Evolutionary conservation across 2,797 vertebrate species (phyloP).

Genomic region (Cirrhinus mrigala): DNA sequence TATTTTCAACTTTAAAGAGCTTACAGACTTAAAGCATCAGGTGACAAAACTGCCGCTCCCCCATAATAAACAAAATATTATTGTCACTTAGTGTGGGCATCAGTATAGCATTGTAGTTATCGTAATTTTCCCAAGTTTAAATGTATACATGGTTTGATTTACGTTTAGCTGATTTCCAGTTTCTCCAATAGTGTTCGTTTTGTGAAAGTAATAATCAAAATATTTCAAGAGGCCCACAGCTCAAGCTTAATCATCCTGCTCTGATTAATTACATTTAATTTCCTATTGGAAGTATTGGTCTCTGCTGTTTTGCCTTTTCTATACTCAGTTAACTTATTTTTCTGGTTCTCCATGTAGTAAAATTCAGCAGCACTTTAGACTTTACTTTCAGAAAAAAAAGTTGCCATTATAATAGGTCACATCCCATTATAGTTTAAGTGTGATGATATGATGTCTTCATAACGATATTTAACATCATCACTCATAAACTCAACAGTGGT

Average conservation of each 20-base stretch:
- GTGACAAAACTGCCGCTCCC: not conserved
- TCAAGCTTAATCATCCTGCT: constrained; percentile 36
- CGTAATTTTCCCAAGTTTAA: not conserved
- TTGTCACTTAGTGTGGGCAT: not conserved
- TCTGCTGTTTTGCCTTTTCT: constrained; percentile 60
- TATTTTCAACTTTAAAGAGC: not conserved
- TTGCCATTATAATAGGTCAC: not conserved
- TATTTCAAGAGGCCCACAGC: constrained; percentile 16
- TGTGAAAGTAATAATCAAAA: constrained; percentile 28
- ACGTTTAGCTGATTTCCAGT: not conserved
- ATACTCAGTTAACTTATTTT: constrained; percentile 57
- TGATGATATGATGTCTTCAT: not conserved
- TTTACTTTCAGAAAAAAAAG: not conserved
- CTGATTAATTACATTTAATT: constrained; percentile 52
- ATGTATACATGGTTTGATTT: not conserved
- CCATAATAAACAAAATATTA: not conserved
- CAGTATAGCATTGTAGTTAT: not conserved
- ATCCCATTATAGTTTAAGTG: not conserved
- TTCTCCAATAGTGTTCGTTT: not conserved
- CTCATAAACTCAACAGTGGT: not conserved
- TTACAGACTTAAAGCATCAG: not conserved
- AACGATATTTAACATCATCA: not conserved
- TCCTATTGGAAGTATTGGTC: constrained; percentile 42
- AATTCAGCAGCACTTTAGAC: constrained; percentile 29
- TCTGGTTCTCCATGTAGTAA: constrained; percentile 42